phyloP scores from a whole-genome alignment of 2,113 vertebrate species.

The Hypocryptadius cinnamomeus region DNA sequence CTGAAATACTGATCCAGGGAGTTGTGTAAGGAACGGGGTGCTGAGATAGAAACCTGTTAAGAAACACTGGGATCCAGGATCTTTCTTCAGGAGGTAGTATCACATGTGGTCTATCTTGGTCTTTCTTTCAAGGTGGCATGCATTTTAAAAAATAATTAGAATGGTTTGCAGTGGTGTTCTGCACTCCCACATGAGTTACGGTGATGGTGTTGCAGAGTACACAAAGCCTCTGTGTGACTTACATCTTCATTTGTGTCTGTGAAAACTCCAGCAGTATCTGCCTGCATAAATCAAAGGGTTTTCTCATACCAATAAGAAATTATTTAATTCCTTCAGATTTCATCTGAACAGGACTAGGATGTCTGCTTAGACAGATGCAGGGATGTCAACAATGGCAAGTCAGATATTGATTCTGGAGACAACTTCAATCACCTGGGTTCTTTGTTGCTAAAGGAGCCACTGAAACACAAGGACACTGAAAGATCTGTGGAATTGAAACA shows the following conservation, averaged over 20 bases:
- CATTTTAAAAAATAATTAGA: neutral
- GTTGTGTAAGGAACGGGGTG: neutral
- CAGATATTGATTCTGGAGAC: neutral
- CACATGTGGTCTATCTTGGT: fast-evolving
- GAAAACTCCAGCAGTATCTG: neutral
- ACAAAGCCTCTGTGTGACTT: neutral
- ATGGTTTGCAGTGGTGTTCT: neutral
- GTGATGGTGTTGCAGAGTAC: neutral
- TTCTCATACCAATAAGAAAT: neutral
- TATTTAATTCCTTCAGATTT: neutral
- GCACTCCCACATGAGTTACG: neutral
- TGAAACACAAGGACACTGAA: neutral
- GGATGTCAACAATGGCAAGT: neutral
- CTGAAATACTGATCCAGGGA: neutral
- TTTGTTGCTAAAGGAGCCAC: neutral
- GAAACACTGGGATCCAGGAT: neutral
- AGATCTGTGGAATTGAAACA: neutral
- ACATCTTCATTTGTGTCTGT: neutral
- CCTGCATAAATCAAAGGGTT: neutral
- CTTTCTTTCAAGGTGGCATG: neutral
- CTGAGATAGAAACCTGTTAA: neutral
- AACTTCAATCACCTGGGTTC: neutral
- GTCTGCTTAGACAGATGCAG: neutral
- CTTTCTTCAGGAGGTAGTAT: neutral
- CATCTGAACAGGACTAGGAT: neutral